A percentile compares a stretch with the other conserved stretches of the same genome.
Evolutionary conservation across 2,888 invertebrate species (phyloP).

Genomic region (Harpalus rufipes): DNA sequence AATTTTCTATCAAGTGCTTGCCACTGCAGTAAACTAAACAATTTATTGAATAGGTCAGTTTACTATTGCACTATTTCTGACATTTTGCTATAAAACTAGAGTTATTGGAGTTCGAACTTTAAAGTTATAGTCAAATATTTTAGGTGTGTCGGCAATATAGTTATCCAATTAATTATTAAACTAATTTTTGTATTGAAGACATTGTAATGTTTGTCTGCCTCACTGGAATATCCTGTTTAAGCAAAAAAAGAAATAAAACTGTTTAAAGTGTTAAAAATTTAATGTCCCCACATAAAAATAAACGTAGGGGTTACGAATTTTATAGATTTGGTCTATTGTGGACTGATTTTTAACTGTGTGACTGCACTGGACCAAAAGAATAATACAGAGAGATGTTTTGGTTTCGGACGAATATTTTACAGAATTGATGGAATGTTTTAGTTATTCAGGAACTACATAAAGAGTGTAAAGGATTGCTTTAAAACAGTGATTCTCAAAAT

Average conservation of each 20-base stretch:
- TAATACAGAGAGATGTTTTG: neutral
- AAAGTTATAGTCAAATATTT: constrained; percentile 15
- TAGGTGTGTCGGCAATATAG: constrained; percentile 47
- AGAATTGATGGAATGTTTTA: constrained; percentile 20
- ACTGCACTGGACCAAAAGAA: constrained; percentile 13
- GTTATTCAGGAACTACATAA: constrained; percentile 42
- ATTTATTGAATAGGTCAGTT: constrained; percentile 60
- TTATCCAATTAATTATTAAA: constrained; percentile 8
- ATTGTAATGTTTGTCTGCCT: neutral
- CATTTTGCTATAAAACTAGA: constrained; percentile 42
- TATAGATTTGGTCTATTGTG: constrained; percentile 63
- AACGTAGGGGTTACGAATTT: constrained; percentile 65
- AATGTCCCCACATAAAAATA: constrained; percentile 69
- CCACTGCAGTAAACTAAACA: constrained; percentile 35
- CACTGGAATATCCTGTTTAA: constrained; percentile 24
- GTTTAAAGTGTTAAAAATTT: constrained; percentile 69
- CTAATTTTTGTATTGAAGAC: neutral
- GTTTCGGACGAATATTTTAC: neutral
- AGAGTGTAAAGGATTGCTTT: constrained; percentile 1
- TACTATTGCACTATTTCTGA: constrained; percentile 48
- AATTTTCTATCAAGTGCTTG: constrained; percentile 33
- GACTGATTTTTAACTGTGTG: constrained; percentile 47
- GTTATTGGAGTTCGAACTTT: constrained; percentile 50
- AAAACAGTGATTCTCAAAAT: too few species aligned
- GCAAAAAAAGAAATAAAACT: constrained; percentile 52